Base-by-base conservation (phyloP, 1,140 invertebrate genomes). In the Formica exsecta region DNA sequence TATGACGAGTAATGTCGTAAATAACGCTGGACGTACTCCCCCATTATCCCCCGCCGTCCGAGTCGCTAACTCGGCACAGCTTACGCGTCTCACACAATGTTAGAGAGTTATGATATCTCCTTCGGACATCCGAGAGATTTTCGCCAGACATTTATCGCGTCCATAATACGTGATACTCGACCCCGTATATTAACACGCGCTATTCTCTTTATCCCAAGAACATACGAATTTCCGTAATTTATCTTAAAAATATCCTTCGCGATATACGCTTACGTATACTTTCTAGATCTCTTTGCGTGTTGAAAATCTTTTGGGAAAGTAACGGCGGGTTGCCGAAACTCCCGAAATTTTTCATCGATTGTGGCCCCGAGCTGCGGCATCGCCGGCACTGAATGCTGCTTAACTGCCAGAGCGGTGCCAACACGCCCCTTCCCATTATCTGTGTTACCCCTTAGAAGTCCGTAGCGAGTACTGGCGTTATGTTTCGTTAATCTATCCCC, bases 401-500 rank as follows among this genome's bases (percentile, higher is more conserved):
- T 93, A 94, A 94, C 92, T 94, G 92, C 93, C 92, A 93, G 92
- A 93, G 93, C 92, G 91, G 91, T 94, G 93, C 94, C 94, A 94
- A 94, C 93, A 94, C 91, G 92, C 93, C 92, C 92, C 92, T 92
- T 92, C 90, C 93, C 92, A 94, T 93, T 94, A 94, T 93, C 92
- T 79, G 83, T 86, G 90, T 89, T 93, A 92, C 91, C 93, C 92
- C 93, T 94, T 94, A 92, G 91, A 92, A 94, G 92, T 93, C 91
- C 92, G 91, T 91, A 92, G 93, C 93, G 92, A 93, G 91, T 92
- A 91, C 93, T 92, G 92, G 92, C 93, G 94, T 94, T 94, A 94
- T 95, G 92, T 95, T 95, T 95, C 93, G 94, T 95, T 95, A 95
- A 95, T 95, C 94, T 94, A 94, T 94, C 93, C 93, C 92, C 92